phyloP scores from a whole-genome alignment of 2,113 vertebrate genomes.

The Thermophis baileyi region DNA sequence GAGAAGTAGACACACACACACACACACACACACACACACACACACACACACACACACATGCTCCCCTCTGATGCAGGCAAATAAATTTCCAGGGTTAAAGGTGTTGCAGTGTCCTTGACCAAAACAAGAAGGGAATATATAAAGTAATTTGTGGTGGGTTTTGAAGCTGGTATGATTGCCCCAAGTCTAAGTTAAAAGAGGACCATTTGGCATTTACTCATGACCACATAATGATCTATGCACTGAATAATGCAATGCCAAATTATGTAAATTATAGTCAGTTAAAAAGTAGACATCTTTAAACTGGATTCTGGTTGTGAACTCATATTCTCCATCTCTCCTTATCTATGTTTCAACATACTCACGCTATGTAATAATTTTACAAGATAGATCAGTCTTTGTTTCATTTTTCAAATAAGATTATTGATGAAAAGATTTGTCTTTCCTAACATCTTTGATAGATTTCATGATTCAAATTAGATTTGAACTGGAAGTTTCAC shows the following conservation, averaged over 20 bases:
- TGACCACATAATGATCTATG: not conserved
- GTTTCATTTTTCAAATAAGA: not conserved
- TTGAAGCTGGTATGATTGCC: too few species aligned
- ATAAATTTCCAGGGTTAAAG: too few species aligned
- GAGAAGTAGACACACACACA: not conserved
- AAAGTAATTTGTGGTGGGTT: too few species aligned
- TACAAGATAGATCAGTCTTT: not conserved
- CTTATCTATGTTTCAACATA: not conserved
- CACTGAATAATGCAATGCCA: not conserved
- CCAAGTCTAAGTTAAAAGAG: not conserved
- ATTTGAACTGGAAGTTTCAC: not conserved
- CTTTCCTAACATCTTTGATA: not conserved
- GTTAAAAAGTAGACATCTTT: not conserved
- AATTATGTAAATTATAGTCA: not conserved
- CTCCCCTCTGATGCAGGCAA: too few species aligned
- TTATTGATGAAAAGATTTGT: not conserved
- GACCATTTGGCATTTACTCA: not conserved
- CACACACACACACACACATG: too few species aligned
- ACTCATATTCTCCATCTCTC: not conserved
- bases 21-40: too few species aligned
- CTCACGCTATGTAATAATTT: not conserved
- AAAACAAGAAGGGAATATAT: too few species aligned
- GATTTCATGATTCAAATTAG: not conserved
- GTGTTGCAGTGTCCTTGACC: too few species aligned
- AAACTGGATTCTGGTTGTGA: not conserved